Base-by-base conservation (phyloP, 2,797 vertebrate genomes). In the Sciurus carolinensis region DNA sequence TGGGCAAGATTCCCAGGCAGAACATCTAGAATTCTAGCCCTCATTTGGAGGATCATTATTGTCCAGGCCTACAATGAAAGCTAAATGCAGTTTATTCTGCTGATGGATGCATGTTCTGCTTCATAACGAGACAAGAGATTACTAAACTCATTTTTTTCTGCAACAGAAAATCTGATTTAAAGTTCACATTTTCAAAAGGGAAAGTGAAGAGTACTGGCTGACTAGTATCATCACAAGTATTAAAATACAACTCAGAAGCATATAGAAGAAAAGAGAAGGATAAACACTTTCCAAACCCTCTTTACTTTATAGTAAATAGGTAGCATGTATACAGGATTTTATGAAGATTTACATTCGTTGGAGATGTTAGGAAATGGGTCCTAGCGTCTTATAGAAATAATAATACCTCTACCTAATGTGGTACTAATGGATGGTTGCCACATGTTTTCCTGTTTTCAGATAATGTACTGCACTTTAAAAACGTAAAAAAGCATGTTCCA, bases 101-200 rank as follows among this genome's bases (percentile, higher is more conserved):
- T 67, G 93, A 97, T 92, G 44, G 44, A 83, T 90, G 36, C 54
- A 90, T 82, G 47, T 84, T 93, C 36, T 86, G 91, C 66, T 87
- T 97, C 83, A 67, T 82, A 96, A 94, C 77, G 94, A 81, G 89
- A 89, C 73, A 42, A 94, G 52, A 97, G 91, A 93, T 88, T 86
- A 87, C 62, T 77, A 97, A 96, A 96, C 39, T 96, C 28, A 97
- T 90, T 97, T 97, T 95, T 95, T 76, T 92, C 50, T 73, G 50
- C 50, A 85, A 89, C 28, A 91, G 39, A 95, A 94, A 93, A 71
- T 67, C 36, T 92, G 64, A 95, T 94, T 96, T 94, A 86, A 91
- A 88, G 73, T 93, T 92, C 86, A 79, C 13, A 81, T 97, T 97
- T 89, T 76, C 52, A 91, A 69, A 87, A 50, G 24, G 42, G 76